Evolutionary conservation across 1,140 invertebrate genomes (phyloP).

Genomic region (Diachasmimorpha longicaudata): DNA sequence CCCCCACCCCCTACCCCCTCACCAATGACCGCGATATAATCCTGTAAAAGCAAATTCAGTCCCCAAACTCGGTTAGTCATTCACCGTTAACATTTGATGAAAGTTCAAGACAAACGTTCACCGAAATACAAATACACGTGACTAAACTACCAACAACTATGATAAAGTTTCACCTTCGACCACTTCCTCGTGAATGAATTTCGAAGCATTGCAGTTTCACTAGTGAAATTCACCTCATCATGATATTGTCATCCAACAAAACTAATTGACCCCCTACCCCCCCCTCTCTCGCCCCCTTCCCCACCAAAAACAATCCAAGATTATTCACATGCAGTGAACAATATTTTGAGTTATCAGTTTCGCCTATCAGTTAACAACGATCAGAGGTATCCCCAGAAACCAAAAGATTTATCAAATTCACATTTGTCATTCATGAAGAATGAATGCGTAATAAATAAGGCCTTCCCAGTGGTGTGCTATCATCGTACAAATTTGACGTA

Average conservation of each 20-base stretch:
- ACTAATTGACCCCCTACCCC: too few relatives aligned
- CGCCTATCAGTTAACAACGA: neutral
- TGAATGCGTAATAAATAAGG: conserved; percentile 1
- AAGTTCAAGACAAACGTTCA: neutral
- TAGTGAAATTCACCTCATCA: neutral
- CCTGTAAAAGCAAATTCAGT: neutral
- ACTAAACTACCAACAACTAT: neutral
- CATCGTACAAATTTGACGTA: neutral
- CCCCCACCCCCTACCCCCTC: too few relatives aligned
- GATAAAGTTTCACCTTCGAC: conserved; percentile 17
- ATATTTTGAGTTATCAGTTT: neutral
- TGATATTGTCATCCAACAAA: neutral
- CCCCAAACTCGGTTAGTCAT: neutral
- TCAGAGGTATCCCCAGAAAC: neutral
- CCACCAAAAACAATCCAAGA: too few relatives aligned
- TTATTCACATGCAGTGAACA: neutral
- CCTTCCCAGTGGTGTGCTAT: neutral
- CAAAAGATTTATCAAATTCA: neutral
- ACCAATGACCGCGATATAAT: neutral
- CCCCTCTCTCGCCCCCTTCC: too few relatives aligned
- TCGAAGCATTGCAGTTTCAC: neutral
- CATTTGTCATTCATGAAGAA: neutral
- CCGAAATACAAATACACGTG: neutral
- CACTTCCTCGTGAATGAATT: neutral
- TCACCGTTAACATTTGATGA: neutral